phyloP scores from a whole-genome alignment of 2,888 invertebrate genomes.

The Apotomis betuletana region DNA sequence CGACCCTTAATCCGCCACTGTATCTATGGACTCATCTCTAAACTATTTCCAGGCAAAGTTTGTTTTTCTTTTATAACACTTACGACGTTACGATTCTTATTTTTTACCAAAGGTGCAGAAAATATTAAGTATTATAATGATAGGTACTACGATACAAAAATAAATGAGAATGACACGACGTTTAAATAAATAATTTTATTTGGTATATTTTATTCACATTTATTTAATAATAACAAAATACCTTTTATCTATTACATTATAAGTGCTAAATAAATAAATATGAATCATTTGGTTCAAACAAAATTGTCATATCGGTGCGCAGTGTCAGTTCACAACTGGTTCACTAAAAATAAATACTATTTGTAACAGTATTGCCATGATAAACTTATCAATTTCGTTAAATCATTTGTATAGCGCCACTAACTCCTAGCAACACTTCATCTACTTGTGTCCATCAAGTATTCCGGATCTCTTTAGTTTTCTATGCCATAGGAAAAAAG shows the following conservation, averaged over 20 bases:
- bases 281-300: conserved; percentile 32
- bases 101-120: no score
- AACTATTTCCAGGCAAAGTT: no score
- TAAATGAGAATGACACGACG: conserved; percentile 18
- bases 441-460: not conserved
- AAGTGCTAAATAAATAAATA: conserved; percentile 41
- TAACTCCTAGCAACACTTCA: conserved; percentile 44
- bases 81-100: no score
- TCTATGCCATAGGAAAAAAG: not conserved
- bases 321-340: conserved; percentile 25
- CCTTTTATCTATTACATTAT: conserved; percentile 27
- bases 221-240: conserved; percentile 43
- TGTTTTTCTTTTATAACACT: no score
- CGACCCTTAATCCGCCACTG: no score
- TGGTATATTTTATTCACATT: conserved; percentile 62
- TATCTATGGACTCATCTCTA: no score
- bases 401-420: conserved; percentile 68
- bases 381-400: conserved; percentile 11
- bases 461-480: not conserved
- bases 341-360: conserved; percentile 21
- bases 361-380: conserved; percentile 26
- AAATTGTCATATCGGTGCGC: conserved; percentile 33
- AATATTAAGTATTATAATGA: no score
- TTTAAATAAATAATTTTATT: conserved; percentile 67
- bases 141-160: not conserved